These are phyloP conservation scores for Yponomeuta cagnagella DNA, from an alignment of 2,888 invertebrate genomes.

Conservation along the genomic window DNA sequence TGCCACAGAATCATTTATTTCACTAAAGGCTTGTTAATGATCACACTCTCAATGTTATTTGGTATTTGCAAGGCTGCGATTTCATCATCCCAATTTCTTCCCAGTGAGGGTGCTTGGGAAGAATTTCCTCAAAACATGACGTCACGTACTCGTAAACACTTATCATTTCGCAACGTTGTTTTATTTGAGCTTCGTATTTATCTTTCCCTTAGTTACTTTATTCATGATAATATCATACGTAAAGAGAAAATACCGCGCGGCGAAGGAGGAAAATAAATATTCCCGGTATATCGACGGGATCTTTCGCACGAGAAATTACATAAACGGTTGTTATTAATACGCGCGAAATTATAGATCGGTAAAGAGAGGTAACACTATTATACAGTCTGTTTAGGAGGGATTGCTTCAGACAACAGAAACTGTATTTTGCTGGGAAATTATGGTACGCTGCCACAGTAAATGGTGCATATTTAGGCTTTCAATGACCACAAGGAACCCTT, in stretches of 20 bases:
- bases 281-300: slow-evolving; percentile 2
- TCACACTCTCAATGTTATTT: not conserved
- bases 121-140: not conserved
- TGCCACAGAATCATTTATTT: not conserved
- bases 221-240: slow-evolving; percentile 5
- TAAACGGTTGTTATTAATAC: not conserved
- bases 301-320: not conserved
- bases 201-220: not conserved
- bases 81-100: not conserved
- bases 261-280: not conserved
- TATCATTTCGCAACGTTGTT: not conserved
- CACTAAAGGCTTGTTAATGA: not conserved
- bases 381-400: too few species aligned
- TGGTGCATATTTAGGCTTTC: too few species aligned
- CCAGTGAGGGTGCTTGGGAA: too few species aligned
- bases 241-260: not conserved
- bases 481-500: too few species aligned
- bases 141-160: not conserved
- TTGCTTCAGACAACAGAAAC: too few species aligned
- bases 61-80: not conserved
- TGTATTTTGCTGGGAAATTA: too few species aligned
- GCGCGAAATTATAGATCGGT: not conserved
- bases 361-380: not conserved
- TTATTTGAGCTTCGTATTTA: not conserved
- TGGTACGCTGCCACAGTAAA: too few species aligned